These are phyloP conservation scores for Physeter macrocephalus DNA, from an alignment of 2,113 vertebrate species.

Conservation along the genomic window DNA sequence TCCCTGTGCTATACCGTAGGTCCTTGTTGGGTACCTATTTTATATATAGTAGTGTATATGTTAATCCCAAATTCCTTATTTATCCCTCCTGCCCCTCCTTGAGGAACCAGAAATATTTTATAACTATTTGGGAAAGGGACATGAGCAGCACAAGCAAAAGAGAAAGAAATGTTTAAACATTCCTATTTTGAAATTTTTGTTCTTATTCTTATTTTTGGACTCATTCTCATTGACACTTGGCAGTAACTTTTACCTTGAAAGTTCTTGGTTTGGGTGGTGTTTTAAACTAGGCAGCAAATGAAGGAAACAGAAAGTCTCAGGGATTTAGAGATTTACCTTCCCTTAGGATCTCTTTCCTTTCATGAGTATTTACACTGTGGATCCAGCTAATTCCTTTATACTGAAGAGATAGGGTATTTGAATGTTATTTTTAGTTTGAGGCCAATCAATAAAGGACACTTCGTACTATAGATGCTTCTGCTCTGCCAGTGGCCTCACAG, in stretches of 20 bases:
- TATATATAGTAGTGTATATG: neutral
- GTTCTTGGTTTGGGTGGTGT: neutral
- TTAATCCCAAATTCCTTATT: neutral
- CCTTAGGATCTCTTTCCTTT: neutral
- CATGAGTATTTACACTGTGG: slow-evolving; percentile 43
- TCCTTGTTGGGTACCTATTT: neutral
- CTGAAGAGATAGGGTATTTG: neutral
- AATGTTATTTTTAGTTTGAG: slow-evolving; percentile 37
- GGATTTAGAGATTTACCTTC: slow-evolving; percentile 18
- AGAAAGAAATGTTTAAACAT: neutral
- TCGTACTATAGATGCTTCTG: neutral
- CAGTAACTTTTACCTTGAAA: neutral
- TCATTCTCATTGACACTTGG: neutral
- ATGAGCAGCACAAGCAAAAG: neutral
- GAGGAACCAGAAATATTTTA: neutral
- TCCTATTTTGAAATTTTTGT: neutral
- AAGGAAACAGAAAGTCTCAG: neutral
- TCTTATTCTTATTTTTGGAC: neutral
- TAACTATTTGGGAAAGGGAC: neutral
- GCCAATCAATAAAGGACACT: neutral
- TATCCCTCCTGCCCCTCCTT: neutral
- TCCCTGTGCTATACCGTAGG: neutral
- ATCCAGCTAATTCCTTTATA: slow-evolving; percentile 25
- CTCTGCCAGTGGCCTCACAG: neutral
- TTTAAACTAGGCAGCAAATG: neutral